Evolutionary conservation across 2,113 vertebrate species (phyloP).

Genomic region (Thalassarche chlororhynchos): DNA sequence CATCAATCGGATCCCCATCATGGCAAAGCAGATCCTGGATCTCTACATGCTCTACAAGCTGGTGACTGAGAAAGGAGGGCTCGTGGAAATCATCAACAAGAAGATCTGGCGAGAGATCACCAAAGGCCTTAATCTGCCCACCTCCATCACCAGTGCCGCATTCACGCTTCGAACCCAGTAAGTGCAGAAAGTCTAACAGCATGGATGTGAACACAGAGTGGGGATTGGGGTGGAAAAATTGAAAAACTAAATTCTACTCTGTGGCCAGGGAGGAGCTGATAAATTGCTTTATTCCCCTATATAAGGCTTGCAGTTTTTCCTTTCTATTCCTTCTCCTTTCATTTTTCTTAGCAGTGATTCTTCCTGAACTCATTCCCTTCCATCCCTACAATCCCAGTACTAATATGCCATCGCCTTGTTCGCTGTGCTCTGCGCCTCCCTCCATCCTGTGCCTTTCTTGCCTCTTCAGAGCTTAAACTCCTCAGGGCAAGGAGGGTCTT

Average conservation of each 20-base stretch:
- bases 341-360: not conserved
- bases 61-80: constrained; percentile 95
- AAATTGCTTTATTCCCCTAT: not conserved
- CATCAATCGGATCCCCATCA: constrained; percentile 97
- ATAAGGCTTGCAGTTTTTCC: not conserved
- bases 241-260: not conserved
- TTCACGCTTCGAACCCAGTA: constrained; percentile 97
- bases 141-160: constrained; percentile 96
- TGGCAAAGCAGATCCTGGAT: constrained; percentile 97
- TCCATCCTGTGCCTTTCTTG: not conserved
- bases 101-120: constrained; percentile 99
- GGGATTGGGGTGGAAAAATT: not conserved
- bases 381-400: not conserved
- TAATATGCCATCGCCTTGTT: not conserved
- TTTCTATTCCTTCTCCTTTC: not conserved
- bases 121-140: constrained; percentile 95
- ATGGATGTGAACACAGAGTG: rapidly evolving
- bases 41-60: constrained; percentile 96
- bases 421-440: rapidly evolving
- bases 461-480: not conserved
- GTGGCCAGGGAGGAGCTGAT: not conserved
- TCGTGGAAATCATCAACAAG: constrained; percentile 98
- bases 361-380: not conserved
- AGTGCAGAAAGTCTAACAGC: not conserved
- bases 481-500: not conserved